Percentiles rank a stretch among this genome's conserved stretches.
Evolutionary conservation across 2,888 invertebrate species (phyloP).

Genomic region (Ennomos erosarius): DNA sequence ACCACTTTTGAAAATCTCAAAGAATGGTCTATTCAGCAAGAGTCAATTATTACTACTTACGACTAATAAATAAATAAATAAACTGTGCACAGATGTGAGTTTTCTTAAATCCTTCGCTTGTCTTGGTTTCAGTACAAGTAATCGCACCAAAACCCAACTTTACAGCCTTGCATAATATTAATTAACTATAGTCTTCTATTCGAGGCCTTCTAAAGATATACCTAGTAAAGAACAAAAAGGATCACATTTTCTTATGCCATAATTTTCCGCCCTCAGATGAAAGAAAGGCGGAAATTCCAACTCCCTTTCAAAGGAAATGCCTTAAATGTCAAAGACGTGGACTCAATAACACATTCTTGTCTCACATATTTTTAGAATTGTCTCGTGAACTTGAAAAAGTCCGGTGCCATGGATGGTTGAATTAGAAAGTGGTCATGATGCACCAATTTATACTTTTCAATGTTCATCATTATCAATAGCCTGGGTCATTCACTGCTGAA

Average conservation of each 20-base stretch:
- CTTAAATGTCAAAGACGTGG: slow-evolving; percentile 20
- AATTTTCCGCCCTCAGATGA: slow-evolving; percentile 19
- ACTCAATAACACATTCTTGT: slow-evolving; percentile 32
- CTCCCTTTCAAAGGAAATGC: slow-evolving; percentile 21
- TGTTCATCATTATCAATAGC: not conserved
- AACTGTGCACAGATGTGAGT: too few species aligned
- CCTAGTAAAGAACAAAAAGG: slow-evolving; percentile 10
- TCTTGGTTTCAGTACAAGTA: too few species aligned
- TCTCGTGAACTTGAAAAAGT: slow-evolving; percentile 24
- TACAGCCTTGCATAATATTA: too few species aligned
- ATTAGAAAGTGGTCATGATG: not conserved
- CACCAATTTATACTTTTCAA: not conserved
- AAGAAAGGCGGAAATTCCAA: slow-evolving; percentile 17
- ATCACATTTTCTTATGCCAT: slow-evolving; percentile 19
- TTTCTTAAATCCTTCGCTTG: too few species aligned
- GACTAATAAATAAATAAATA: too few species aligned
- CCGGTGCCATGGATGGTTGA: not conserved
- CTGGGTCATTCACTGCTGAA: too few species aligned
- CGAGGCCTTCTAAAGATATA: too few species aligned
- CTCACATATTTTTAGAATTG: slow-evolving; percentile 23
- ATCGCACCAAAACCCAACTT: too few species aligned
- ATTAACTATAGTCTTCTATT: too few species aligned
- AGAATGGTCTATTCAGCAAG: too few species aligned
- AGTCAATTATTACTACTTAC: too few species aligned
- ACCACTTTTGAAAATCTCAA: too few species aligned